Base-by-base conservation (phyloP, 1,140 invertebrate species). In the Armadillidium nasatum region DNA sequence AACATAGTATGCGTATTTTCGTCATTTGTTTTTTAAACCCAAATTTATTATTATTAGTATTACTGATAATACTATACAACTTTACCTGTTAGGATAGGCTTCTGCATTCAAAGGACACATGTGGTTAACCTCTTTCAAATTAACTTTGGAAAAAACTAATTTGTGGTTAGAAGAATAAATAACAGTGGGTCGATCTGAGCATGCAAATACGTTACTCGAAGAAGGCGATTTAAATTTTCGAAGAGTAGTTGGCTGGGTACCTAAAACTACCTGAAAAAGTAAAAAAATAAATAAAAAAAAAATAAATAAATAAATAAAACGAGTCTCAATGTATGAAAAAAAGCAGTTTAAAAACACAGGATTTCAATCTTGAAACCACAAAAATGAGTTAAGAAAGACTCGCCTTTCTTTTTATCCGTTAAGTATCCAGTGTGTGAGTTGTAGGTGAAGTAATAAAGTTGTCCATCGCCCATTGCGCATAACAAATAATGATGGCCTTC, bases 131-230 rank as follows among this genome's bases (percentile, higher is more conserved):
- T 99, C 94, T 84, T 96, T 95, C 11, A 99, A 87, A 86, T 99
- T 99, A 0, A 99, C 97, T 87, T 99, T 99, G 23, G 96, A 98
- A 86, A 99, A 99, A 0, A 99, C 96, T 4, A 99, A 87, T 86
- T 99, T 99, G 83, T 98, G 94, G 87, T 99, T 99, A 10, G 95
- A 97, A 10, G 95, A 98, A 86, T 99, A 99, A 80, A 99, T 98
- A 2, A 99, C 97, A 0, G 97, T 98, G 0, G 97, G 97, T 71
- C 97, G 88, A 85, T 99, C 97, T 0, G 95, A 98, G 84, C 97
- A 99, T 11, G 96, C 97, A 87, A 99, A 99, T 4, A 99, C 95
- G 86, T 98, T 99, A 15, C 93, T 96, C 0, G 95, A 96, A 10
- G 94, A 93, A 68, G 95, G 87, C 4, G 96, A 96, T 79, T 90